phyloP scores from a whole-genome alignment of 2,113 vertebrate species.

The Argyrosomus japonicus region DNA sequence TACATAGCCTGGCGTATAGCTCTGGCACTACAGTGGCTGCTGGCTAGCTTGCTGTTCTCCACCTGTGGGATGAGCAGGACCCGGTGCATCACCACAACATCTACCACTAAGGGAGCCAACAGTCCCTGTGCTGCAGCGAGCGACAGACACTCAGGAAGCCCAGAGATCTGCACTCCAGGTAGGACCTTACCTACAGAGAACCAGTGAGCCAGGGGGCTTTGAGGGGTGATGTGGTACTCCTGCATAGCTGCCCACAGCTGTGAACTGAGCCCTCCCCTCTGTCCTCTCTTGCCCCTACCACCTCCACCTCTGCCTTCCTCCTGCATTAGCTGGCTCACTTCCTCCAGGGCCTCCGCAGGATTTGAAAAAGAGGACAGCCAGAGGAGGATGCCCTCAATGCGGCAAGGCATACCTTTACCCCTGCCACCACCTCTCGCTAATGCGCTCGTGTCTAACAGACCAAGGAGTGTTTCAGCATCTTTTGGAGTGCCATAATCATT shows the following conservation, averaged over 20 bases:
- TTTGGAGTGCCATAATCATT: conserved; percentile 87
- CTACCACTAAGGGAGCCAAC: conserved; percentile 85
- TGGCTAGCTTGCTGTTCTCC: conserved; percentile 88
- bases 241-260: conserved; percentile 83
- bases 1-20: conserved; percentile 90
- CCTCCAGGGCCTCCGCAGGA: conserved; percentile 80
- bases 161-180: conserved; percentile 54
- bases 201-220: conserved; percentile 83
- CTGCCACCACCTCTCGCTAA: conserved; percentile 45
- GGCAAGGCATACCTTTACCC: conserved; percentile 72
- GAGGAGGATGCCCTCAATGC: conserved; percentile 85
- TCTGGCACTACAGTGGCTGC: conserved; percentile 85
- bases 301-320: conserved; percentile 74
- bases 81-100: conserved; percentile 86
- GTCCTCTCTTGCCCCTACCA: conserved; percentile 47
- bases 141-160: conserved; percentile 84
- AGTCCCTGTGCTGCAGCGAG: conserved; percentile 79
- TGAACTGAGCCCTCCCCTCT: conserved; percentile 68
- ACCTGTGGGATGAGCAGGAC: conserved; percentile 91
- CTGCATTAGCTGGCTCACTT: conserved; percentile 69
- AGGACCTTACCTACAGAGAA: conserved; percentile 78
- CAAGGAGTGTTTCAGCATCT: conserved; percentile 81
- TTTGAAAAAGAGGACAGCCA: conserved; percentile 88
- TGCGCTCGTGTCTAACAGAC: conserved; percentile 52
- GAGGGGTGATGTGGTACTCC: conserved; percentile 86